phyloP scores from a whole-genome alignment of 2,888 invertebrate genomes.

The Neoitamus cyanurus region DNA sequence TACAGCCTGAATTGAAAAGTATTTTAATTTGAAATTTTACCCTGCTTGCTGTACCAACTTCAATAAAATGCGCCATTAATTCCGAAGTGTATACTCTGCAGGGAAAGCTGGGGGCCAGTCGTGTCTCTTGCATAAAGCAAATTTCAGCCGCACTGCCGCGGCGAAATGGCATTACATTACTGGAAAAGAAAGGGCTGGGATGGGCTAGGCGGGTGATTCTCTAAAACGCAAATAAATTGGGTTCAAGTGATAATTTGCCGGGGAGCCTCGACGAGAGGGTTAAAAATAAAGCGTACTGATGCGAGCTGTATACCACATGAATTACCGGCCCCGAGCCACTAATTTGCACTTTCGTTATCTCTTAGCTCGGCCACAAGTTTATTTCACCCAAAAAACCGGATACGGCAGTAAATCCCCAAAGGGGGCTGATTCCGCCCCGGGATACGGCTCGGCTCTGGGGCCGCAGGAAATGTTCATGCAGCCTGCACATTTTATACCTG shows the following conservation, averaged over 20 bases:
- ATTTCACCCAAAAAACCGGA: slow-evolving; percentile 26
- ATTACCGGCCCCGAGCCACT: slow-evolving; percentile 8
- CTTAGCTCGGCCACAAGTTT: slow-evolving; percentile 27
- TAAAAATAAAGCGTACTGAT: slow-evolving; percentile 29
- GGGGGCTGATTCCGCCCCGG: background rate
- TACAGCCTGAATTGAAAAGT: background rate
- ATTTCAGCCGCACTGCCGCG: background rate
- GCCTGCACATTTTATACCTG: slow-evolving; percentile 16
- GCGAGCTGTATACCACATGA: background rate
- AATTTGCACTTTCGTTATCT: slow-evolving; percentile 44
- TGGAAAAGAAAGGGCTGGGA: background rate
- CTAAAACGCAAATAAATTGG: slow-evolving; percentile 15
- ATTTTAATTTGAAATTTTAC: background rate
- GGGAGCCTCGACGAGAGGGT: background rate
- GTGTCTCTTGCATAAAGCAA: background rate
- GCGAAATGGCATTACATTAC: background rate
- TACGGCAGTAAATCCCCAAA: slow-evolving; percentile 24
- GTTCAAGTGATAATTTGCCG: slow-evolving; percentile 26
- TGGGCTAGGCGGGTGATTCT: background rate
- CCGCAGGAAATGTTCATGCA: slow-evolving; percentile 38
- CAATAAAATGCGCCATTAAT: background rate
- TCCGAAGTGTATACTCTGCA: background rate
- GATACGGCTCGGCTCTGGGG: background rate
- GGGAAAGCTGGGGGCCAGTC: background rate
- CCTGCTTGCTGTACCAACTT: background rate